Evolutionary conservation across 2,888 invertebrate species (phyloP).

Genomic region (Drosophila pegasa): DNA sequence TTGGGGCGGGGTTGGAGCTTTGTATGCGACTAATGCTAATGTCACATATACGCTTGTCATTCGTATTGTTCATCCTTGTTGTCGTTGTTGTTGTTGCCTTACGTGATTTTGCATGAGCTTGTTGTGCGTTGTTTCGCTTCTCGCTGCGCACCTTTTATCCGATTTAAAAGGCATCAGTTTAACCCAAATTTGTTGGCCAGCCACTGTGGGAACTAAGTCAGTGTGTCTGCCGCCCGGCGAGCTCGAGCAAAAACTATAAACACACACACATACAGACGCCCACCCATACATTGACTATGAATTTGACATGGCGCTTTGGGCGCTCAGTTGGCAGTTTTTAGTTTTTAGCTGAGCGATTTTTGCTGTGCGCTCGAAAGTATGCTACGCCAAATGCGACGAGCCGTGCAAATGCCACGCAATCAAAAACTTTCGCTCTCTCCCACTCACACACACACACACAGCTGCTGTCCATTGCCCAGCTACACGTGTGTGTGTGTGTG

Average conservation of each 20-base stretch:
- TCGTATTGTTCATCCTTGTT: slow-evolving; percentile 34
- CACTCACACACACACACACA: neutral
- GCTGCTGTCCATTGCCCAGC: slow-evolving; percentile 46
- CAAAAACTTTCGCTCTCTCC: slow-evolving; percentile 51
- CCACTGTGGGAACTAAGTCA: slow-evolving; percentile 74
- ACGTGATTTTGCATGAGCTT: slow-evolving; percentile 71
- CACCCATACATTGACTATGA: slow-evolving; percentile 46
- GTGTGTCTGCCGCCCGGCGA: slow-evolving; percentile 57
- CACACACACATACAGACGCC: neutral
- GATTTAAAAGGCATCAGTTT: slow-evolving; percentile 58
- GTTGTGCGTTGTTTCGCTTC: slow-evolving; percentile 7
- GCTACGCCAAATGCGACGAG: slow-evolving; percentile 69
- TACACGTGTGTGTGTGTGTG: slow-evolving; percentile 12
- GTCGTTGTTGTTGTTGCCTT: slow-evolving; percentile 15
- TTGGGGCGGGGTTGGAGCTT: neutral
- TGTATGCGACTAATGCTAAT: slow-evolving; percentile 60
- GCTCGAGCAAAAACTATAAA: slow-evolving; percentile 28
- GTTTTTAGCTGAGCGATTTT: slow-evolving; percentile 22
- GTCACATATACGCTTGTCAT: slow-evolving; percentile 63
- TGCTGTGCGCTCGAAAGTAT: slow-evolving; percentile 50
- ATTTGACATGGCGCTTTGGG: slow-evolving; percentile 66
- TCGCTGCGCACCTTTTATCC: slow-evolving; percentile 14
- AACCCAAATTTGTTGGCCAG: slow-evolving; percentile 60
- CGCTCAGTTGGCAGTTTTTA: slow-evolving; percentile 27
- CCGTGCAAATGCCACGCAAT: slow-evolving; percentile 72